Evolutionary conservation across 2,888 invertebrate genomes (phyloP).

Genomic region (Schrankia costaestrigalis): DNA sequence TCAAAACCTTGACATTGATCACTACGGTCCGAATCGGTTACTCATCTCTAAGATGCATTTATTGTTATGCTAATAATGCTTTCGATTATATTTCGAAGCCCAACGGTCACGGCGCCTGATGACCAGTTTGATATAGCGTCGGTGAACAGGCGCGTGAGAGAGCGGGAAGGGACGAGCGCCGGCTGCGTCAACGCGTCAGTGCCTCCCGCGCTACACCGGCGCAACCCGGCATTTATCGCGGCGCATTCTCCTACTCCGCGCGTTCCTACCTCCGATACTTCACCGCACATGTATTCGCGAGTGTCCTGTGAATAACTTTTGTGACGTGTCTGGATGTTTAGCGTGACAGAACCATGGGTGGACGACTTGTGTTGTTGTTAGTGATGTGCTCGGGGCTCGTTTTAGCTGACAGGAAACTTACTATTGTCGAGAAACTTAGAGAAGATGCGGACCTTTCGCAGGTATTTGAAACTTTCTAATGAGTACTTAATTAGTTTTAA

Average conservation of each 20-base stretch:
- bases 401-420: constrained; percentile 64
- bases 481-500: constrained; percentile 28
- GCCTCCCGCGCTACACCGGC: constrained; percentile 43
- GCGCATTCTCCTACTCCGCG: constrained; percentile 50
- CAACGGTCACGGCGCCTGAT: constrained; percentile 55
- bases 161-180: constrained; percentile 48
- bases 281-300: constrained; percentile 56
- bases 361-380: constrained; percentile 62
- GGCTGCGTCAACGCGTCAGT: constrained; percentile 51
- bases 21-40: constrained; percentile 10
- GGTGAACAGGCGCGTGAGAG: constrained; percentile 49
- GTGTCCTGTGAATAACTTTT: constrained; percentile 55
- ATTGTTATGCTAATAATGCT: constrained; percentile 18
- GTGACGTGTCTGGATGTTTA: constrained; percentile 50
- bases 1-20: constrained; percentile 20
- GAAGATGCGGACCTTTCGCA: constrained; percentile 84
- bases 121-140: constrained; percentile 49
- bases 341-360: constrained; percentile 55
- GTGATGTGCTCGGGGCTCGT: constrained; percentile 58
- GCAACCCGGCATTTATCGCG: constrained; percentile 60
- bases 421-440: constrained; percentile 83
- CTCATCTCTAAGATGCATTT: constrained; percentile 10
- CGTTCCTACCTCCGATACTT: constrained; percentile 35
- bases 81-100: constrained; percentile 49
- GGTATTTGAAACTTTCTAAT: constrained; percentile 74